Evolutionary conservation across 2,113 vertebrate species (phyloP), one percentile per base, ranked within the genome.

Genomic region (Rhinolophus ferrumequinum): DNA sequence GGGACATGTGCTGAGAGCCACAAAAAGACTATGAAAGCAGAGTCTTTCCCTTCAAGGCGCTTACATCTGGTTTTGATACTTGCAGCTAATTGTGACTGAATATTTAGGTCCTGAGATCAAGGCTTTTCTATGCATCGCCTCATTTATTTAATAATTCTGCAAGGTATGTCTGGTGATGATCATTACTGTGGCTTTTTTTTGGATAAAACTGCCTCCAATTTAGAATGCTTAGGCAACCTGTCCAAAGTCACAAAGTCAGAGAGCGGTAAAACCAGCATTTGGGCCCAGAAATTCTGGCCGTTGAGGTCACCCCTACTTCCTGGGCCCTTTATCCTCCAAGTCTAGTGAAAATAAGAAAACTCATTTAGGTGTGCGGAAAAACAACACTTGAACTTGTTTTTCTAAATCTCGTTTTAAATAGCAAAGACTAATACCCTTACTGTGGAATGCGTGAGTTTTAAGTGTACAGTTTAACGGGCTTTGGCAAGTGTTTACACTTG

Each of bases 361-460:
- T 60, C 41, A 62, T 24, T 69, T 67, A 75, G 26, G 50, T 44
- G 7, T 14, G 15, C 35, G 28, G 24, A 28, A 93, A 93, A 26
- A 44, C 6, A 50, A 5, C 28, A 24, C 1, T 11, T 35, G 4
- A 54, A 26, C 30, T 18, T 44, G 8, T 22, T 38, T 30, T 82
- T 52, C 22, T 4, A 60, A 69, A 76, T 60, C 33, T 64, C 84
- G n/a, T 41, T 81, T 89, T 30, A 92, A 84, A 47, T 69, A 56
- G 30, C 13, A 35, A 80, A 30, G 38, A 73, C n/a, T 24, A 47
- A 58, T 66, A 6, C 28, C 16, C 24, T 24, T 50, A 35, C 2
- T 35, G 16, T 85, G 58, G 18, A 72, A 75, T 38, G 19, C 5
- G 54, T 7, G 10, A 0, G 50, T 38, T 67, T 84, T 28, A 86